Evolutionary conservation across 2,113 vertebrate species (phyloP), one percentile per base, ranked within the genome.

Genomic region (Mesembrinibis cayennensis): DNA sequence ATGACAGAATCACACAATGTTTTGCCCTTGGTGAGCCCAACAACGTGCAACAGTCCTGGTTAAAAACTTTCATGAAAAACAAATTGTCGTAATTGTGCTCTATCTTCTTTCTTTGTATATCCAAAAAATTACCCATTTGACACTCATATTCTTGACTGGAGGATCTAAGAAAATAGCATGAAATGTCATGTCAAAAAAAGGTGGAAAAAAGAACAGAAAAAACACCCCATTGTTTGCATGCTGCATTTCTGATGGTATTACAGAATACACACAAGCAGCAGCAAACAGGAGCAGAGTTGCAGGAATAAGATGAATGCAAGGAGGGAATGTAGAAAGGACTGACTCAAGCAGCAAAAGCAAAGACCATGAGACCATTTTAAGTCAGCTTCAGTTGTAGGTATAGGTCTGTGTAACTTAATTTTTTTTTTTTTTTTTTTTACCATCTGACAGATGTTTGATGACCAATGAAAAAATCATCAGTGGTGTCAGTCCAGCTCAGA

Each of bases 141-240:
- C 50, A 61, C 14, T 42, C 44, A n/a, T 11, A 27, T 61, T 65
- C 32, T 58, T 82, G 36, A n/a, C 38, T 34, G 38, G 4, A 27
- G 9, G 15, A 82, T 10, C 2, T 4, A 61, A 50, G 8, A 49
- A 69, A 90, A 76, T 1, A 72, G 21, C 20, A 65, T 10, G 22
- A 62, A 42, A 62, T 3, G 19, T 21, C 18, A 30, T 6, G 20
- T 27, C 59, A 52, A 38, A 73, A 44, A 34, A 17, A 3, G 16
- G 8, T 6, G 2, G 1, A 7, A 3, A 38, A 47, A 36, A 32
- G 6, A 78, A 13, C 3, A 25, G 21, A 11, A 42, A 42, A 42
- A 42, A 13, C 12, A 2, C 4, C 13, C 36, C 18, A 11, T 11
- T 0, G 0, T 47, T 13, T 29, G 13, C 62, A n/a, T 2, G 23